These are phyloP conservation scores for Bombus fervidus DNA, from an alignment of 1,140 invertebrate species.

Conservation along the genomic window DNA sequence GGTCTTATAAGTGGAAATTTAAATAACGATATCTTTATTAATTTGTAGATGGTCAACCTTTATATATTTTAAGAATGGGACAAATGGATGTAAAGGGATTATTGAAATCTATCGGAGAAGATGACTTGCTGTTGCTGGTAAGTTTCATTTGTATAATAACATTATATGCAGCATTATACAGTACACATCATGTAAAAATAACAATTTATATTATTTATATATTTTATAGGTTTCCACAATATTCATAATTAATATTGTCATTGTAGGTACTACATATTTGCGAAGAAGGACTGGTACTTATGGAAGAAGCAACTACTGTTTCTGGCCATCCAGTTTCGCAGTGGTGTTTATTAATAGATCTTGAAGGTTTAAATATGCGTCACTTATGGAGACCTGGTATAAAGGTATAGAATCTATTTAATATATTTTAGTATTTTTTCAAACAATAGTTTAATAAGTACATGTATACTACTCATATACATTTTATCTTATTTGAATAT, in stretches of 20 bases:
- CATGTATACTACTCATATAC: neutral
- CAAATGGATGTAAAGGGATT: constrained; percentile 98
- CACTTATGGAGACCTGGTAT: constrained; percentile 97
- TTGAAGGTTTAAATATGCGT: constrained; percentile 97
- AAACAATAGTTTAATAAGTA: neutral
- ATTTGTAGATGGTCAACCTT: constrained; percentile 91
- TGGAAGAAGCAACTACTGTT: constrained; percentile 91
- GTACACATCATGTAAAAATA: neutral
- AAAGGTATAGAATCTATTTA: constrained; percentile 81
- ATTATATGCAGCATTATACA: neutral
- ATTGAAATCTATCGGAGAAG: constrained; percentile 95
- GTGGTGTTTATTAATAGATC: constrained; percentile 95
- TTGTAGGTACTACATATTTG: constrained; percentile 91
- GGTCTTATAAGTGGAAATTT: too few species aligned
- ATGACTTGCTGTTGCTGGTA: constrained; percentile 94
- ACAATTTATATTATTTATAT: constrained; percentile 5
- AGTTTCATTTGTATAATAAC: constrained; percentile 67
- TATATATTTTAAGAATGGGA: constrained; percentile 94
- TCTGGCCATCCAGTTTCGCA: constrained; percentile 91
- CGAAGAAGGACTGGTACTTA: constrained; percentile 91
- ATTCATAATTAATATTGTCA: constrained; percentile 28
- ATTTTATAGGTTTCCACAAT: constrained; percentile 28
- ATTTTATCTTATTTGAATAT: neutral
- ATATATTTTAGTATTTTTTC: neutral
- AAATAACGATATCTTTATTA: constrained; percentile 33